phyloP scores from a whole-genome alignment of 2,888 invertebrate species.

The Lepidochrysops patricia region DNA sequence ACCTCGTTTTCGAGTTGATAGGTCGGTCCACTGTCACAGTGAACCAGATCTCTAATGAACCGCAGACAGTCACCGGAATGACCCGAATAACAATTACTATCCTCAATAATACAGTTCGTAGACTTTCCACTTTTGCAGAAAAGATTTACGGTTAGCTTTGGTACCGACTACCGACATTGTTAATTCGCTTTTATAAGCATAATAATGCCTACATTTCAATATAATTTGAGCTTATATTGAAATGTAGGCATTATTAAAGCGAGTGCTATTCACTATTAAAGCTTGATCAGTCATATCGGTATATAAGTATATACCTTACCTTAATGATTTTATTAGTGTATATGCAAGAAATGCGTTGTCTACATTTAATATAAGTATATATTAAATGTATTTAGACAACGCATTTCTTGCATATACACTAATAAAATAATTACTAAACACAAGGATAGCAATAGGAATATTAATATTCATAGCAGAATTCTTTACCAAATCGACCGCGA shows the following conservation, averaged over 20 bases:
- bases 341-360: too few relatives aligned
- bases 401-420: too few relatives aligned
- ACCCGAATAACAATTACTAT: background rate
- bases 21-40: background rate
- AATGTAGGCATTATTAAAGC: too few relatives aligned
- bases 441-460: background rate
- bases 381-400: too few relatives aligned
- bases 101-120: background rate
- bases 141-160: background rate
- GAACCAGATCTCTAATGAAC: conserved; percentile 7
- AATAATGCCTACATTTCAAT: too few relatives aligned
- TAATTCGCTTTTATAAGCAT: background rate
- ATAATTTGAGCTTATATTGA: too few relatives aligned
- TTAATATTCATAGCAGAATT: background rate
- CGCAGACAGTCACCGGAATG: background rate
- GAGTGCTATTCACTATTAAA: too few relatives aligned
- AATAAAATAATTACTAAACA: background rate
- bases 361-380: too few relatives aligned
- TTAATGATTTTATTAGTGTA: too few relatives aligned
- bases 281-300: too few relatives aligned
- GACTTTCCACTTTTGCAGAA: background rate
- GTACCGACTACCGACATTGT: too few relatives aligned
- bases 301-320: too few relatives aligned
- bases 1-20: background rate
- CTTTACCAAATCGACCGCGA: background rate